Evolutionary conservation across 2,113 vertebrate genomes (phyloP), one percentile per base, ranked within the genome.

Genomic region (Psilopogon haemacephalus): DNA sequence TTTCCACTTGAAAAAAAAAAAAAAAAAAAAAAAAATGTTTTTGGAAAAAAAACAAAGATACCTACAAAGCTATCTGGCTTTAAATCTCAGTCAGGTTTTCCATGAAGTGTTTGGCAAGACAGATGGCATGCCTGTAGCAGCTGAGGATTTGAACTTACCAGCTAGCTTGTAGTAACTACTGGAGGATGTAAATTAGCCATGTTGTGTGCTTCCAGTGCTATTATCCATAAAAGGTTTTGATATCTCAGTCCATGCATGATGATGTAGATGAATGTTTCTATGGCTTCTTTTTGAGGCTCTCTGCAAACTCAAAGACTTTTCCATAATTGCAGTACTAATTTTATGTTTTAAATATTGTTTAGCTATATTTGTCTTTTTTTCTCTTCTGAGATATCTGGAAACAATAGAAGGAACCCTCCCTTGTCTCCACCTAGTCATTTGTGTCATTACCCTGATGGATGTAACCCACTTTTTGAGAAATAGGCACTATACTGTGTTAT

Each of bases 391-490:
- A 80, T 83, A 38, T 86, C 44, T 74, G 62, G 46, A 87, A 91
- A 95, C 79, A 93, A 94, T 67, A 56, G 90, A 93, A 91, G 69
- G 68, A 94, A 71, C 38, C 54, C 58, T 90, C 65, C 80, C 67
- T 90, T 81, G 58, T 84, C 90, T 88, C 90, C 88, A 78, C 83
- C 73, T 93, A 78, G 67, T 88, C 54, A 38, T 95, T 91, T 94
- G 62, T 95, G 80, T 86, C 88, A 93, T 84, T 88, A 62, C 54
- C 38, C 88, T 92, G 90, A 95, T 68, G 83, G 88, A 94, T 95
- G 76, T 90, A 92, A 90, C 77, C 83, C 80, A 78, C 84, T 64
- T 95, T 88, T 93, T 93, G 94, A 96, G 90, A 94, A 95, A 95
- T 77, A 88, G 80, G 70, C 65, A 50, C 65, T 88, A 75, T 86